phyloP scores from a whole-genome alignment of 2,888 invertebrate species.

The Sialis fuliginosa region DNA sequence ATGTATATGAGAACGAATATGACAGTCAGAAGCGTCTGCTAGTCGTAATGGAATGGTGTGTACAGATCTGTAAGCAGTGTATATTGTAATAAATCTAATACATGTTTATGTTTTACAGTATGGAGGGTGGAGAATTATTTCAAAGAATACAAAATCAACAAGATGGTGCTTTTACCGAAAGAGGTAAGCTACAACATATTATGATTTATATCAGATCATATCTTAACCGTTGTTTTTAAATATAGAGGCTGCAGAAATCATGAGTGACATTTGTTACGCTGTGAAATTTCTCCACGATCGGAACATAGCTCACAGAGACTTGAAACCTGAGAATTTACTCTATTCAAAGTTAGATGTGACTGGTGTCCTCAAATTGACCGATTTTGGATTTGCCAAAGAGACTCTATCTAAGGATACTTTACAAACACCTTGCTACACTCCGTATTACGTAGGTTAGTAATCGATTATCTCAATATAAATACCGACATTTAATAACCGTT shows the following conservation, averaged over 20 bases:
- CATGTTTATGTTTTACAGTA: constrained; percentile 30
- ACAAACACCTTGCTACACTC: constrained; percentile 97
- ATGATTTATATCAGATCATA: no score
- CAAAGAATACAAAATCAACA: constrained; percentile 89
- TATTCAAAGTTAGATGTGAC: constrained; percentile 59
- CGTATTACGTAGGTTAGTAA: constrained; percentile 84
- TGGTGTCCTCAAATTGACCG: constrained; percentile 88
- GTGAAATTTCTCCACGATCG: constrained; percentile 84
- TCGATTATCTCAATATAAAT: not conserved
- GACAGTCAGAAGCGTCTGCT: constrained; percentile 79
- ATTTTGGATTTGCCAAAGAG: constrained; percentile 99
- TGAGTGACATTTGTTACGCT: constrained; percentile 91
- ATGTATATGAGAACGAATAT: constrained; percentile 96
- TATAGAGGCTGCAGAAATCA: constrained; percentile 80
- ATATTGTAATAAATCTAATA: not conserved
- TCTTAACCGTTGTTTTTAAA: no score
- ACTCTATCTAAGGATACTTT: constrained; percentile 69
- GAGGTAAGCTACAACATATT: constrained; percentile 32
- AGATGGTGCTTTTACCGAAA: constrained; percentile 90
- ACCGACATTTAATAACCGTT: not conserved
- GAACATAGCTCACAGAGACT: constrained; percentile 92
- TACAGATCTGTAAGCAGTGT: constrained; percentile 1
- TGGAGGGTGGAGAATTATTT: constrained; percentile 97
- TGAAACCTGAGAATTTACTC: constrained; percentile 93
- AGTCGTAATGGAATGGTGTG: constrained; percentile 97